A percentile compares a stretch with the other conserved stretches of the same genome.
Conservation (phyloP, 2,113 vertebrate species). For the Cephalophus harveyi region DNA sequence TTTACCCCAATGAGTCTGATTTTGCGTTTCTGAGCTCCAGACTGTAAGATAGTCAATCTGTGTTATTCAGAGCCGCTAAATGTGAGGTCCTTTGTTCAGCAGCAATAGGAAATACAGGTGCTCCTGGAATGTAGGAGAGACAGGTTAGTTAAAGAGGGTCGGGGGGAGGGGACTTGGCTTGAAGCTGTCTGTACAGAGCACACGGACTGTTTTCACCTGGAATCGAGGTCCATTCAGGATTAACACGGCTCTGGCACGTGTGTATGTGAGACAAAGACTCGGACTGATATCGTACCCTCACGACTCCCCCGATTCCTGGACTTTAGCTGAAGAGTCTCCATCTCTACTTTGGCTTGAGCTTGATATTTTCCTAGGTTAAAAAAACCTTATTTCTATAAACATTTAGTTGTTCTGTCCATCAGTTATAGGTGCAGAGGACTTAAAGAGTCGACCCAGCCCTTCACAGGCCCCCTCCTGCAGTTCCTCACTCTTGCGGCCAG, state of each 20-base stretch:
- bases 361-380: not conserved
- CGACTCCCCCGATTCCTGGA: rapidly evolving
- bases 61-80: not conserved
- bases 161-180: not conserved
- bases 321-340: not conserved
- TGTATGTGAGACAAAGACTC: rapidly evolving
- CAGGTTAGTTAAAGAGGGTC: not conserved
- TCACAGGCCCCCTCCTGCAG: rapidly evolving
- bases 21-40: not conserved
- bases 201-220: rapidly evolving
- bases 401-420: too few relatives aligned
- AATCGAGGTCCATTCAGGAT: not conserved
- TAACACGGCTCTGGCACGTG: rapidly evolving
- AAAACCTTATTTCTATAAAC: not conserved
- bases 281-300: not conserved
- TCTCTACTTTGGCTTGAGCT: not conserved
- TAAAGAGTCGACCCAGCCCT: not conserved
- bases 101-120: rapidly evolving
- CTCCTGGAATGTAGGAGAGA: not conserved
- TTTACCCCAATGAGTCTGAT: not conserved
- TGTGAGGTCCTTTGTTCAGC: not conserved
- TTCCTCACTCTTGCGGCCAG: too few relatives aligned
- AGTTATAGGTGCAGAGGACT: not conserved
- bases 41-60: not conserved
- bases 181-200: rapidly evolving